Evolutionary conservation across 2,797 vertebrate species (phyloP), one percentile per base, ranked within the genome.

Genomic region (Pterois miles): DNA sequence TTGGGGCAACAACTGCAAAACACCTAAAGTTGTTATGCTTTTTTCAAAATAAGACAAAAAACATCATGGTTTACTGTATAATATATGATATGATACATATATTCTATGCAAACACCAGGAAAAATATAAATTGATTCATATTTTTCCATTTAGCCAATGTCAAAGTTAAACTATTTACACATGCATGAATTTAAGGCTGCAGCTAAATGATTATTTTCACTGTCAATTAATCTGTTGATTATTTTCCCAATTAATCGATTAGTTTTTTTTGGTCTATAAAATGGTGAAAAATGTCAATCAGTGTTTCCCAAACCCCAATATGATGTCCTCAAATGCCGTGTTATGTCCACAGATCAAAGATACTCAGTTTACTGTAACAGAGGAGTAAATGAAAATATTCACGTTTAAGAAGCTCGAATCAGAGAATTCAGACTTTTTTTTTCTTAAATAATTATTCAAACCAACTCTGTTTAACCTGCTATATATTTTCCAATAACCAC

Each of bases 211-310:
- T 46, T 20, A 46, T 46, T 1, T 46, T 46, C 43, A 46, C 8
- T 29, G 29, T 29, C 1, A 2, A 20, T 20, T 46, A 46, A 20
- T 46, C 43, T 43, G 14, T 0, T 46, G 40, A 46, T 46, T 46
- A 20, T 46, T 46, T 46, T 46, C 43, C 20, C 3, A 18, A 46
- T 56, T 46, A 16, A 20, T 46, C 18, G 18, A 46, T 46, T 0
- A 46, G 3, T 0, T 46, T 16, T 46, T 16, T 46, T 33, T 46
- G 18, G 43, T 4, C 8, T 8, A 46, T 46, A 46, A 20, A 46
- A 46, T 20, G 0, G 18, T 46, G 43, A 4, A 46, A 46, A 46
- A 20, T 18, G 0, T 0, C 1, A 16, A 46, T 46, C 3, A 8
- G 8, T 46, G 43, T 20, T 46, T 18, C 43, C 43, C 43, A 46